Percentiles rank a stretch among this genome's conserved stretches.
Conservation (phyloP, 2,888 invertebrate genomes). For the Nycteola revayana region DNA sequence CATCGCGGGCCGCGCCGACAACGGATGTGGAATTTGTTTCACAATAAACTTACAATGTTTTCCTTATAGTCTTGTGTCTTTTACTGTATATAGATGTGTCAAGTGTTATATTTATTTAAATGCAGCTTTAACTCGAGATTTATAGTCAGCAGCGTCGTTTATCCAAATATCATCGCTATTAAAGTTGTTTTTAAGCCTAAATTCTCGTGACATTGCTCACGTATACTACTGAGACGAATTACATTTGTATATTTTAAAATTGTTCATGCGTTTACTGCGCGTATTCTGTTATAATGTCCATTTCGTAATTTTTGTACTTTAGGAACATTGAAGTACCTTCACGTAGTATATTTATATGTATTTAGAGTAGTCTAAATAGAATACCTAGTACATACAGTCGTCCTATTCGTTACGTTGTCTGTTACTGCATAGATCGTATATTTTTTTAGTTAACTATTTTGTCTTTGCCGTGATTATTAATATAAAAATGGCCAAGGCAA, state of each 20-base stretch:
- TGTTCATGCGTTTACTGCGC: no score
- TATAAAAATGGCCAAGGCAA: no score
- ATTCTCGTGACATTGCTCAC: conserved; percentile 40
- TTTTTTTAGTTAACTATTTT: no score
- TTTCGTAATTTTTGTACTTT: no score
- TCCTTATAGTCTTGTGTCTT: conserved; percentile 2
- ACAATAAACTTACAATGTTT: conserved; percentile 9
- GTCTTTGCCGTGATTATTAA: no score
- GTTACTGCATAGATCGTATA: no score
- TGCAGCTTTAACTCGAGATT: conserved; percentile 48
- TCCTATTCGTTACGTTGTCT: no score
- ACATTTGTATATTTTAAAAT: conserved; percentile 19
- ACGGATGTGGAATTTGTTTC: conserved; percentile 10
- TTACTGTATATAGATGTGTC: conserved; percentile 9
- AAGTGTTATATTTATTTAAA: conserved; percentile 44
- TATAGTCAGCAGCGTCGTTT: conserved; percentile 42
- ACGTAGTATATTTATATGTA: no score
- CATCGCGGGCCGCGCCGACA: conserved; percentile 1
- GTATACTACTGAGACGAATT: conserved; percentile 32
- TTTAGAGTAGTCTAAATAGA: no score
- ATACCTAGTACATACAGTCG: no score
- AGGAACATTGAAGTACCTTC: no score
- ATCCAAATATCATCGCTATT: conserved; percentile 50
- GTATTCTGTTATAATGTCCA: no score
- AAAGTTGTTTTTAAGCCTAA: conserved; percentile 62